Conservation (phyloP, 2,888 invertebrate genomes). For the Julus scandinavius region DNA sequence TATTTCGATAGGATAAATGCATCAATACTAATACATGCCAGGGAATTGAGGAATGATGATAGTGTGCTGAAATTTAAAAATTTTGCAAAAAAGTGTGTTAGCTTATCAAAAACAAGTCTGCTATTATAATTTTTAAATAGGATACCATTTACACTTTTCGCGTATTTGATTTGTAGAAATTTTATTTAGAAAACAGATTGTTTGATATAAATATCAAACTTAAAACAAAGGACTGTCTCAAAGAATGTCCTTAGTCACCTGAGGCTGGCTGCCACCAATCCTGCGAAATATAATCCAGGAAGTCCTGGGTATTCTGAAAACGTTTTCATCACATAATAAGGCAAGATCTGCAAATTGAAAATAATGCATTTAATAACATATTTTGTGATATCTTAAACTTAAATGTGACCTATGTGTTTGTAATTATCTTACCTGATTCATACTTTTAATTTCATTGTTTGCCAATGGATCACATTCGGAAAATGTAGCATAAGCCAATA, state of each 20-base stretch:
- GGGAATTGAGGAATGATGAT: slow-evolving; percentile 22
- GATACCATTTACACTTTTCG: too few species aligned
- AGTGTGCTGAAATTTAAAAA: slow-evolving; percentile 15
- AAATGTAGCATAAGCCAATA: slow-evolving; percentile 18
- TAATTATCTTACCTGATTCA: neutral
- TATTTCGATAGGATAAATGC: slow-evolving; percentile 11
- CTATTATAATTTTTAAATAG: too few species aligned
- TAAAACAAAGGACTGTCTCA: neutral
- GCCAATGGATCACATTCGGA: slow-evolving; percentile 15
- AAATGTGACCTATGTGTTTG: neutral
- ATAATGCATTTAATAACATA: neutral
- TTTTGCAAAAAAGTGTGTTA: neutral
- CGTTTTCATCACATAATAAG: slow-evolving; percentile 40
- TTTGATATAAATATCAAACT: too few species aligned
- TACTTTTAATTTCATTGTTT: neutral
- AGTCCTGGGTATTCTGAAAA: slow-evolving; percentile 36
- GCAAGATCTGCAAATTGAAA: neutral
- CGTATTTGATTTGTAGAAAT: too few species aligned
- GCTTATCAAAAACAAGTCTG: neutral
- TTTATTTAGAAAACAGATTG: too few species aligned
- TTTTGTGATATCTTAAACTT: neutral
- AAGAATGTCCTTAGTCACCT: neutral
- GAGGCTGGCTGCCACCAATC: neutral
- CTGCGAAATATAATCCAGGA: slow-evolving; percentile 37
- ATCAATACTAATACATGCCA: slow-evolving; percentile 13